Conservation (phyloP, 37 sponge, comb jelly and placozoan species). For the Agelas oroides region DNA sequence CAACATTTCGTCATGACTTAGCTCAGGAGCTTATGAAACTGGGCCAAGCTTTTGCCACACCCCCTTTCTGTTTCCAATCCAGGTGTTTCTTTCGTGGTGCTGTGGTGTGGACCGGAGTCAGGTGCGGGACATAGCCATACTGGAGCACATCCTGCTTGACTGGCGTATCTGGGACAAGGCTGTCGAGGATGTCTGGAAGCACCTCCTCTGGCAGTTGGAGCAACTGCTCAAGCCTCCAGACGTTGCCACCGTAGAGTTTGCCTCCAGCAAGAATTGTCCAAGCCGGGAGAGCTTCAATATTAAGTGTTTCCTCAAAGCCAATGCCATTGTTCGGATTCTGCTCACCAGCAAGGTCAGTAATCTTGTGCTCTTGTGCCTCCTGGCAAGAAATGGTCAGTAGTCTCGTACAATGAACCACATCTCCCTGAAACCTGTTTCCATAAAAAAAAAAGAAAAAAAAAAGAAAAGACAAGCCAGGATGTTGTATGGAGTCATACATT, state of each 20-base stretch:
- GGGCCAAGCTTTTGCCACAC: no score
- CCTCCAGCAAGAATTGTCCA: no score
- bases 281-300: conserved; percentile 28
- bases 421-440: no score
- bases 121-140: conserved; percentile 56
- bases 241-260: neutral
- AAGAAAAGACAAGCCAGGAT: no score
- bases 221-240: conserved; percentile 35
- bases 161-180: conserved; percentile 92
- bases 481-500: no score
- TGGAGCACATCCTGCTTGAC: conserved; percentile 87
- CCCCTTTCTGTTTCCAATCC: neutral
- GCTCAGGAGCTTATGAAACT: no score
- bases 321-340: conserved; percentile 59
- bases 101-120: conserved; percentile 48
- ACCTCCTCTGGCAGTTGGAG: conserved; percentile 59
- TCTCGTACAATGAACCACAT: no score
- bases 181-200: conserved; percentile 48
- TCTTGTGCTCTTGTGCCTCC: neutral
- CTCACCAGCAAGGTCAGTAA: conserved; percentile 65
- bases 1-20: no score
- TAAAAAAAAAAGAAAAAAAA: no score
- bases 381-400: no score
- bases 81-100: conserved; percentile 78
- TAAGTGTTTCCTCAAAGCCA: conserved; percentile 28